phyloP scores from a whole-genome alignment of 2,888 invertebrate genomes.

The Adela reaumurella region DNA sequence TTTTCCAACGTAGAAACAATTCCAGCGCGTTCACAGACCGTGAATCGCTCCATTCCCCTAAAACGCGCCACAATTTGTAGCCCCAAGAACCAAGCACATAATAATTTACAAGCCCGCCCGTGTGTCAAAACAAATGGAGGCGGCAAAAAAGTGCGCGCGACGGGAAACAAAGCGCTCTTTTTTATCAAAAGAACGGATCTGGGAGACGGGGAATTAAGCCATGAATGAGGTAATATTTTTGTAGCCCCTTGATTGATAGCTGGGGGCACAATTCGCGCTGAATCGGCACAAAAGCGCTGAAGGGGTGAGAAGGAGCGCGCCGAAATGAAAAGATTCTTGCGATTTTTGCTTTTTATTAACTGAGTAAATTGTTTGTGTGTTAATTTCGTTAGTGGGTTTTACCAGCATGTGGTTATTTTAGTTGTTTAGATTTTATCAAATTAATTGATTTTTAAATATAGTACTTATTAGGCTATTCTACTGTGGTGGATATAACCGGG shows the following conservation, averaged over 20 bases:
- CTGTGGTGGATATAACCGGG: no score
- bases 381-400: no score
- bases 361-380: no score
- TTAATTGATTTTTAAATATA: no score
- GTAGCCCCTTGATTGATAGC: neutral
- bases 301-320: neutral
- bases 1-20: no score
- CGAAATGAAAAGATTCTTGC: no score
- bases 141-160: slow-evolving; percentile 44
- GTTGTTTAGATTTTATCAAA: no score
- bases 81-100: neutral
- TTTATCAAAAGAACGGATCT: slow-evolving; percentile 41
- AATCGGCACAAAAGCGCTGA: neutral
- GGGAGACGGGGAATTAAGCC: slow-evolving; percentile 23
- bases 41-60: no score
- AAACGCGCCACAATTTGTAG: neutral
- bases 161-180: slow-evolving; percentile 38
- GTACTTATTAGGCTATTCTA: no score
- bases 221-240: neutral
- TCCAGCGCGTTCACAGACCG: no score
- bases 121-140: neutral
- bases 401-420: no score
- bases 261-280: neutral
- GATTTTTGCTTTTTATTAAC: no score
- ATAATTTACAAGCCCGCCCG: neutral